Evolutionary conservation across 1,140 invertebrate genomes (phyloP), one percentile per base, ranked within the genome.

Genomic region (Drosophila serrata): DNA sequence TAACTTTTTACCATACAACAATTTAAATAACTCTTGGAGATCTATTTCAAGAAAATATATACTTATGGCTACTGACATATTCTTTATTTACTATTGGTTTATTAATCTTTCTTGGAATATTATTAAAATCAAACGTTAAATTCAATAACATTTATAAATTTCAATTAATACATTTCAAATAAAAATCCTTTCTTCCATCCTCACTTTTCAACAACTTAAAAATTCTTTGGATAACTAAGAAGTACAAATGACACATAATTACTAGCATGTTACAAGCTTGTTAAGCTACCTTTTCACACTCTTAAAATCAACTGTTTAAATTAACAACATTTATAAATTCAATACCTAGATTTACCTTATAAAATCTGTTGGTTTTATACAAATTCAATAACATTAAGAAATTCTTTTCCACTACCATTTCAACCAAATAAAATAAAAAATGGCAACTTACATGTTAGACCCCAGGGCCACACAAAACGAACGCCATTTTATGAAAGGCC

Each of bases 391-490:
- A 48, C 3, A 8, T 12, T 7, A 2, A 19, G 22, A 11, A 24
- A 60, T 22, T 27, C 17, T 13, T 22, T 22, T 8, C 4, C 3
- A n/a, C 13, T 3, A 11, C 17, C 37, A n/a, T 31, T 24, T 19
- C 46, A 24, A 45, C 33, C 11, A 53, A 53, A 53, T 53, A 22
- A 51, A 43, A 46, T 46, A 46, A 73, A 73, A 73, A 61, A 72
- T 74, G 68, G 70, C 46, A 51, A 73, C 70, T 73, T 53, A 51
- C 33, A 37, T 51, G 67, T 74, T 74, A 73, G 64, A 72, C 42
- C 33, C 42, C 33, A 15, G 13, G 3, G 19, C 51, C 51, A 27
- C 42, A 33, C 42, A 42, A 61, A 42, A 61, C 45, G 63, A 22
- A 17, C 70, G 70, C 70, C 70, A 74, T 74, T 74, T 74, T 74